phyloP scores from a whole-genome alignment of 2,888 invertebrate genomes.

The Coleophora deauratella region DNA sequence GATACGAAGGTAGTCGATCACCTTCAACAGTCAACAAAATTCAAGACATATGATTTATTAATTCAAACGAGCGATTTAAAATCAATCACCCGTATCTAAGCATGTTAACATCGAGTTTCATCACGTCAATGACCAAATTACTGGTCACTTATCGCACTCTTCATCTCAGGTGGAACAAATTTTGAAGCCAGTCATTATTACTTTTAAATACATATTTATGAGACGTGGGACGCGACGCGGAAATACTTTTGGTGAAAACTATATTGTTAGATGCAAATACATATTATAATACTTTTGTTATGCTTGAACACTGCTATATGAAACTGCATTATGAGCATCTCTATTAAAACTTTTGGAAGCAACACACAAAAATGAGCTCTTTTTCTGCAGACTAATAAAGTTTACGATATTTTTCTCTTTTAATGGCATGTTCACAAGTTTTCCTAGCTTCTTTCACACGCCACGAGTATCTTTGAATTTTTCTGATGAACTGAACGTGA shows the following conservation, averaged over 20 bases:
- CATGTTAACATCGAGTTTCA: conserved; percentile 8
- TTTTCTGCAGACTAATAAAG: no score
- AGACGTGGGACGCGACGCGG: conserved; percentile 1
- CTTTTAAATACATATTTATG: conserved; percentile 6
- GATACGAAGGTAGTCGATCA: conserved; percentile 7
- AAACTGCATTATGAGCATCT: no score
- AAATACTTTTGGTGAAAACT: neutral
- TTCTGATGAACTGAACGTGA: no score
- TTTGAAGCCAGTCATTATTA: conserved; percentile 1
- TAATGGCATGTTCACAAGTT: no score
- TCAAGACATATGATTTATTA: conserved; percentile 1
- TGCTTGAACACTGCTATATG: no score
- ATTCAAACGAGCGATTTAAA: conserved; percentile 5
- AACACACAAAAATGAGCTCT: no score
- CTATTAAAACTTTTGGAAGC: no score
- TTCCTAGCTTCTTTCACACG: no score
- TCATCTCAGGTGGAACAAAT: conserved; percentile 6
- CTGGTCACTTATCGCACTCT: conserved; percentile 3
- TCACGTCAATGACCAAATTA: conserved; percentile 12
- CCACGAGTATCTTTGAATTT: no score
- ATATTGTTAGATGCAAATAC: no score
- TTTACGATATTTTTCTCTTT: no score
- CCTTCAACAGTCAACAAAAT: conserved; percentile 4
- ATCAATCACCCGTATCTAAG: conserved; percentile 12
- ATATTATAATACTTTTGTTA: no score